Conservation (phyloP, 2,113 vertebrate species). For the Plectropomus leopardus region DNA sequence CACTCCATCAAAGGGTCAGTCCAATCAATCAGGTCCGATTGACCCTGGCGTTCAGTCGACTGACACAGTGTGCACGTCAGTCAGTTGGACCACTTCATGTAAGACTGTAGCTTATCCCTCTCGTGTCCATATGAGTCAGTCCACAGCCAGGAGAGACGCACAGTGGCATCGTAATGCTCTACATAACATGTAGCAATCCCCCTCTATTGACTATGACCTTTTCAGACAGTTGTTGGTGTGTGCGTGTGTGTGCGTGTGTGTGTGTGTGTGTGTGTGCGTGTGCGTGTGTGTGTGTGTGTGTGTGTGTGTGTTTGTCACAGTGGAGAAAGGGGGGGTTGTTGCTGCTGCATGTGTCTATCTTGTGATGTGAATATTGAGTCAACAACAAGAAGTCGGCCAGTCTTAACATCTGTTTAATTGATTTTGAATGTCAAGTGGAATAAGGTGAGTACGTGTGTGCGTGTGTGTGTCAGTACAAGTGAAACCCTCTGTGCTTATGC, state of each 20-base stretch:
- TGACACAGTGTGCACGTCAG: constrained; percentile 60
- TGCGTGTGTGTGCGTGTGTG: background rate
- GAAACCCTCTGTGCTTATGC: constrained; percentile 67
- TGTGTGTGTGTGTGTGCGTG: constrained; percentile 1
- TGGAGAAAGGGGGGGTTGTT: constrained; percentile 10
- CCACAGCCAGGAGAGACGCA: constrained; percentile 55
- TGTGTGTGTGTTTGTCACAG: constrained; percentile 9
- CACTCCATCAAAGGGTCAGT: constrained; percentile 65
- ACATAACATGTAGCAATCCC: constrained; percentile 47
- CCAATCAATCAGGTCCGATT: constrained; percentile 72
- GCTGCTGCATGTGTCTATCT: constrained; percentile 51
- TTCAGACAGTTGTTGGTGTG: constrained; percentile 40
- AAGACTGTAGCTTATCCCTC: constrained; percentile 54
- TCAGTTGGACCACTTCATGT: constrained; percentile 59
- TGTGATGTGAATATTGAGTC: constrained; percentile 78
- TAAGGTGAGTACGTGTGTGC: constrained; percentile 55
- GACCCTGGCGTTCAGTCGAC: constrained; percentile 55
- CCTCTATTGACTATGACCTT: constrained; percentile 78
- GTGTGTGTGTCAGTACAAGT: constrained; percentile 46
- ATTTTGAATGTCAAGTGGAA: constrained; percentile 78
- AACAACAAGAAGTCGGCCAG: constrained; percentile 49
- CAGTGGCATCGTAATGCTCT: constrained; percentile 55
- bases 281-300: constrained; percentile 20
- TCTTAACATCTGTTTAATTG: constrained; percentile 82
- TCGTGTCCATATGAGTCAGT: constrained; percentile 48